A percentile compares a stretch with the other conserved stretches of the same genome.
phyloP scores from a whole-genome alignment of 2,888 invertebrate genomes.

The Aphodius sticticus region DNA sequence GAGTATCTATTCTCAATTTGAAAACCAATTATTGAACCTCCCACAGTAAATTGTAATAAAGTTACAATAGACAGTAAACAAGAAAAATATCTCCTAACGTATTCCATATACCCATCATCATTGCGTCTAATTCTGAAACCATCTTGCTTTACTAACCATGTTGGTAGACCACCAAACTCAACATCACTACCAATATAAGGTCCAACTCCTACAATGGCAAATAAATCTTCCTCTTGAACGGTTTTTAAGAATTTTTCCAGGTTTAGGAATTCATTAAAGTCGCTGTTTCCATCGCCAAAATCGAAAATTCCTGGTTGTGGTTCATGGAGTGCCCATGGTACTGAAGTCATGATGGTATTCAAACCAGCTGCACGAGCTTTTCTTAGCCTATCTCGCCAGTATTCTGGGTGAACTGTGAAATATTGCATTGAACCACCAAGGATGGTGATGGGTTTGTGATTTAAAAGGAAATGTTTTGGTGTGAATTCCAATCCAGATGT shows the following conservation, averaged over 20 bases:
- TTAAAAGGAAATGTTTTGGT: constrained; percentile 49
- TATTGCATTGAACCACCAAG: constrained; percentile 78
- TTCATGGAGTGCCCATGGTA: constrained; percentile 91
- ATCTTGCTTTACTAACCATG: constrained; percentile 55
- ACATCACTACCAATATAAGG: constrained; percentile 93
- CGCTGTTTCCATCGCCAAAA: constrained; percentile 68
- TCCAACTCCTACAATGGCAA: constrained; percentile 83
- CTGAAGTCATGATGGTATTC: constrained; percentile 84
- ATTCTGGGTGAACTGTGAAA: constrained; percentile 78
- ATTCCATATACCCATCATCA: constrained; percentile 54
- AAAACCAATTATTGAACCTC: constrained; percentile 85
- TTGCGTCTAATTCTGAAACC: constrained; percentile 57
- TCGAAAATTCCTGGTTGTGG: constrained; percentile 66
- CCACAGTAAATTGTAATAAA: constrained; percentile 68
- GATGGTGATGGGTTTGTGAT: constrained; percentile 5
- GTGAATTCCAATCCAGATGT: background rate
- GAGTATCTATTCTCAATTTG: constrained; percentile 75
- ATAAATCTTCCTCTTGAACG: constrained; percentile 78
- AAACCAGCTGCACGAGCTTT: constrained; percentile 85
- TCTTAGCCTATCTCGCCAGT: constrained; percentile 80
- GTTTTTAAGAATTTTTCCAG: constrained; percentile 70
- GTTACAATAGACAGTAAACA: constrained; percentile 61
- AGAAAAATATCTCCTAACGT: constrained; percentile 61
- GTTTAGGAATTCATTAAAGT: constrained; percentile 68
- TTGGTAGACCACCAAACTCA: constrained; percentile 62